Evolutionary conservation across 2,888 invertebrate species (phyloP), one percentile per base, ranked within the genome.

Genomic region (Rhynchonema sp.): DNA sequence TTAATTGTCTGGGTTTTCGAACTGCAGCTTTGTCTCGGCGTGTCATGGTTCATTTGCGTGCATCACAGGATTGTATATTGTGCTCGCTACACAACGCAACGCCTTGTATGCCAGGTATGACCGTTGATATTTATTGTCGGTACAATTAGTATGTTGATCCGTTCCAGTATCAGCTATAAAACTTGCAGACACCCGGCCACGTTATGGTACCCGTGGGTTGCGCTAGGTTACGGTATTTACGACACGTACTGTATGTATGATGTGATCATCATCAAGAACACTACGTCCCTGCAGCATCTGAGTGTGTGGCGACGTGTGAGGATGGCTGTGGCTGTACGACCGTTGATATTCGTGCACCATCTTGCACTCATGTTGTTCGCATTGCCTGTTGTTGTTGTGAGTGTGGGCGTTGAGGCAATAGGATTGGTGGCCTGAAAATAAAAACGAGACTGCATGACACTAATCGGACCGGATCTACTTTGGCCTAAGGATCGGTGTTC

Each of bases 181-280:
- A n/a, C n/a, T n/a, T n/a, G n/a, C 38, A 38, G 38, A 13, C 38
- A 38, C 38, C 38, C 38, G 9, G 38, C 38, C 9, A 38, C 17
- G 9, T 6, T 6, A 6, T 38, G 38, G 38, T 49, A 46, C 20
- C 29, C 59, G 13, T 59, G 55, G 55, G n/a, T 23, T 9, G 55
- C 30, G 13, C 17, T 55, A 20, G 59, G 59, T 27, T 59, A 59
- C 59, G 59, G 59, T 23, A 3, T 59, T 6, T 59, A 56, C 30
- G 59, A 59, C 55, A 30, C 30, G 28, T 25, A 27, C 22, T 59
- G 30, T 26, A 59, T 59, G 27, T 55, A 22, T 20, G 3, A 17
- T 2, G 59, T 59, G 55, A 26, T 56, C 27, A 17, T 6, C 6
- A 2, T 13, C 20, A 58, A 58, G 46, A 3, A 49, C 22, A 2